These are phyloP conservation scores for Pelosia muscerda DNA, from an alignment of 2,888 invertebrate genomes.

Conservation along the genomic window DNA sequence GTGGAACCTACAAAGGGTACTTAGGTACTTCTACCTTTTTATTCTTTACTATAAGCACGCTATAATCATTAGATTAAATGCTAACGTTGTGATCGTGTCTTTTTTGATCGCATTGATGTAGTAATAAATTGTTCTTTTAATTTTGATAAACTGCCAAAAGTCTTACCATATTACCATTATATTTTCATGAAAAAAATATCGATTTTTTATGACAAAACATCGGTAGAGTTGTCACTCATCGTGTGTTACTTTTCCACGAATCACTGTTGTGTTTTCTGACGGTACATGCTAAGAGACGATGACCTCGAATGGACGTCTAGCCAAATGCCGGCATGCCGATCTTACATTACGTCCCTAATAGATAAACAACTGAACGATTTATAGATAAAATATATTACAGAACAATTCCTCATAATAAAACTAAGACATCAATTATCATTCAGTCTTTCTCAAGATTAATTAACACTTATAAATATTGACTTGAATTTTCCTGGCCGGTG, in stretches of 20 bases:
- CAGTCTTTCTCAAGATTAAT: not conserved
- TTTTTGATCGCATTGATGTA: too few species aligned
- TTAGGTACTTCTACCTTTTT: not conserved
- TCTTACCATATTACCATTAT: too few species aligned
- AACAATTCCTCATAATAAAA: conserved; percentile 17
- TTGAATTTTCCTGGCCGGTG: not conserved
- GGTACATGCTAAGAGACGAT: conserved; percentile 74
- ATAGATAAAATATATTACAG: conserved; percentile 35
- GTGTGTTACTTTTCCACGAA: conserved; percentile 9
- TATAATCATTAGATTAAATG: too few species aligned
- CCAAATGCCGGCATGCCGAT: conserved; percentile 77
- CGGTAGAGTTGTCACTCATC: not conserved
- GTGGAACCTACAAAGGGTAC: not conserved
- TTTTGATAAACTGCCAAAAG: not conserved
- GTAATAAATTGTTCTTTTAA: not conserved
- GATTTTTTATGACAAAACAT: not conserved
- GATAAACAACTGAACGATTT: conserved; percentile 62
- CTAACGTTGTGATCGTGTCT: too few species aligned
- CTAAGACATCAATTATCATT: not conserved
- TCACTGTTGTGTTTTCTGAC: conserved; percentile 44
- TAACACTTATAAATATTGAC: not conserved
- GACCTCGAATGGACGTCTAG: conserved; percentile 82
- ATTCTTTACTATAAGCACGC: too few species aligned
- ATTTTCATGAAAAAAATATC: too few species aligned
- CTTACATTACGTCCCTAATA: conserved; percentile 64